Evolutionary conservation across 2,888 invertebrate species (phyloP), one percentile per base, ranked within the genome.

Genomic region (Schrankia costaestrigalis): DNA sequence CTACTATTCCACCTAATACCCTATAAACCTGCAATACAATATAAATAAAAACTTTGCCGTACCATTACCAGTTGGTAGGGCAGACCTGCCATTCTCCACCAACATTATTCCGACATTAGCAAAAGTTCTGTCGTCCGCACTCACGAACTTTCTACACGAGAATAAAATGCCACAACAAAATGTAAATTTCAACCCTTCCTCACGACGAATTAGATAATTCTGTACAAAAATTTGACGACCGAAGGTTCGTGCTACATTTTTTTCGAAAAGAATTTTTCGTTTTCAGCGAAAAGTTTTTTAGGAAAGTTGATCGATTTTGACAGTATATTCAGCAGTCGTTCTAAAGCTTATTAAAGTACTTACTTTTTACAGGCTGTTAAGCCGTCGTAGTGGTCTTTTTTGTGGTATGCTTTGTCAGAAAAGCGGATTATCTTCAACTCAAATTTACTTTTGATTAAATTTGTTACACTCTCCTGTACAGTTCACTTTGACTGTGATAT

Each of bases 41-140:
- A 60, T 56, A 57, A 58, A 62, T 60, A 60, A 58, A 62, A 63
- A 62, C 42, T 56, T 62, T 52, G 41, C 46, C 61, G 41, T 52
- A 47, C 54, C 54, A 63, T 60, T 63, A 60, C 50, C 35, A 35
- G 35, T 33, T 39, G 44, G 54, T 43, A 54, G 55, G 50, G 53
- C 50, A 46, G 41, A 41, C 53, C 38, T 47, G 43, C 46, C 45
- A 21, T 23, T 18, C 35, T 31, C 30, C 26, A 43, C 59, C 53
- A 64, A 71, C 78, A 76, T 79, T 76, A 79, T 78, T 78, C 72
- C 55, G 53, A 69, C 78, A 81, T 81, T 78, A 80, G 67, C 71
- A 60, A 75, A 55, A 76, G 71, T 77, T 76, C 55, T 56, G 65
- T 66, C 63, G 63, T 65, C 69, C 66, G 61, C 57, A 58, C 61